Base-by-base conservation (phyloP, 2,888 invertebrate genomes). In the Autographa pulchrina region DNA sequence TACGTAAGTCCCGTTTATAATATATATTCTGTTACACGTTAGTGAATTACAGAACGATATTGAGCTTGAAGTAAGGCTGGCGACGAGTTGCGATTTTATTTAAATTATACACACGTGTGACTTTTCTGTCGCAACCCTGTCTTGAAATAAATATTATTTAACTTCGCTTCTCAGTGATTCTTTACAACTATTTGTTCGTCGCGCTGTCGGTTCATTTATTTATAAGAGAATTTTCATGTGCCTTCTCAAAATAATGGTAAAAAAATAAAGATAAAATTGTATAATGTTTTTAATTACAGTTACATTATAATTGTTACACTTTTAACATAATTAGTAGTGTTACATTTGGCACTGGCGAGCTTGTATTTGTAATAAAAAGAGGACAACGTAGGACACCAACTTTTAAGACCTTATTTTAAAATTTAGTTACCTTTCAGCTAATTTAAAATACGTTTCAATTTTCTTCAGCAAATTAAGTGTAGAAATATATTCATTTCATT, bases 221-320 rank as follows among this genome's bases (percentile, higher is more conserved):
- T 90, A 85, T 94, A 95, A 94, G 93, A 85, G 79, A 92, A 92
- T 90, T 94, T 95, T 93, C 95, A 96, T 95, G 96, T 96, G 96
- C 96, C 96, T 96, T 96, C 94, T 93, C 93, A 95, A 92, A 92
- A 89, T 93, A 91, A 91, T 92, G 89, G 88, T 90, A 86, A 90
- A 91, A 74, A 87, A 87, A 85, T 84, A 90, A 90, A 86, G 75
- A 78, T 79, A 89, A 91, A 91, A 91, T 87, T 90, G 89, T 92
- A 90, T 92, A 90, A 87, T 75, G 87, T 89, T 92, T 93, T 93
- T 89, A 88, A 90, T 90, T 89, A 92, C 92, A 91, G 90, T 91
- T 88, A 89, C 89, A 86, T 35, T 89, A 88, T 92, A 89, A 93
- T 93, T 92, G 92, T 93, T 93, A 92, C 91, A 92, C 86, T 90